Percentiles rank a stretch among this genome's conserved stretches.
Evolutionary conservation across 2,797 vertebrate species (phyloP).

Genomic region (Lepus oiostolus): DNA sequence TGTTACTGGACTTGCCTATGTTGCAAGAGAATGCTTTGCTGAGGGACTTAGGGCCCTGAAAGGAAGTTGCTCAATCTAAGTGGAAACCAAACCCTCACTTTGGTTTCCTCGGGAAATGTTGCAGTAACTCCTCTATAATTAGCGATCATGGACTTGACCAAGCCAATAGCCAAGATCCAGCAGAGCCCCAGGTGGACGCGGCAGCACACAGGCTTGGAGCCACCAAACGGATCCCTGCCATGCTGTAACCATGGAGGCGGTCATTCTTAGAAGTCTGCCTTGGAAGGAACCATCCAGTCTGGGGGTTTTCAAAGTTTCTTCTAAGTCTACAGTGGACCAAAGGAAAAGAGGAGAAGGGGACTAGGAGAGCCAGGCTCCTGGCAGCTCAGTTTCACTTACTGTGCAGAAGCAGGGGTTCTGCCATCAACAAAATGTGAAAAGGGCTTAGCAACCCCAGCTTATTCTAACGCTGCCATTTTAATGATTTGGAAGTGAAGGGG

Average conservation of each 20-base stretch:
- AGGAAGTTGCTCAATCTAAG: conserved; percentile 70
- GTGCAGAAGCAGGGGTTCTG: too few species aligned
- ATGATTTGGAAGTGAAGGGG: not conserved
- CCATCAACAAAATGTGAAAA: not conserved
- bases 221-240: accelerated
- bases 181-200: not conserved
- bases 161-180: too few species aligned
- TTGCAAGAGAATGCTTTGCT: conserved; percentile 32
- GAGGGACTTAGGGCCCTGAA: not conserved
- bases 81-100: conserved; percentile 69
- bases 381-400: too few species aligned
- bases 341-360: not conserved
- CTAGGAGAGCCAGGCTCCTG: not conserved
- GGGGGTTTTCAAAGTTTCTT: not conserved
- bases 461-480: not conserved
- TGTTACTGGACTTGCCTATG: not conserved
- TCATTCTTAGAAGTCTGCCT: not conserved
- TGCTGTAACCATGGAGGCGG: accelerated
- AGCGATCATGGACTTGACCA: not conserved
- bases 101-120: conserved; percentile 71
- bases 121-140: conserved; percentile 16
- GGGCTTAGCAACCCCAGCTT: not conserved
- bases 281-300: not conserved
- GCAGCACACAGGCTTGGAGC: too few species aligned
- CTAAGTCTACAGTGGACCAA: not conserved